These are phyloP conservation scores for Barnardius zonarius DNA, from an alignment of 2,113 vertebrate genomes.

Conservation along the genomic window DNA sequence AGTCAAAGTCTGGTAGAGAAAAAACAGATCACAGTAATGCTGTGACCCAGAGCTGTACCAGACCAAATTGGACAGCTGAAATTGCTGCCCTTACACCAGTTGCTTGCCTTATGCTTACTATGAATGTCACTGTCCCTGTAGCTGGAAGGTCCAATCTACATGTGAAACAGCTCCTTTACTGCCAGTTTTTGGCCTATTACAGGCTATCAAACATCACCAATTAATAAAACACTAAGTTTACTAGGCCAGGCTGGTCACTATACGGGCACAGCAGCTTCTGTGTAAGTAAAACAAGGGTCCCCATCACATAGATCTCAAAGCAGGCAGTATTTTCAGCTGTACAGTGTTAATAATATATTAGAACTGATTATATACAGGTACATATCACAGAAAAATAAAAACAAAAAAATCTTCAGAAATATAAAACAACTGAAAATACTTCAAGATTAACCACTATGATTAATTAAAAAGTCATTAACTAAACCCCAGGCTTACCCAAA, in stretches of 20 bases:
- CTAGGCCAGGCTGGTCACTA: not conserved
- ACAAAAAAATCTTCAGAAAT: not conserved
- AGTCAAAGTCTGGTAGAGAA: not conserved
- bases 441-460: not conserved
- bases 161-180: not conserved
- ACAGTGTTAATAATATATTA: not conserved
- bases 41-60: not conserved
- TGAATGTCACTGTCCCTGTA: not conserved
- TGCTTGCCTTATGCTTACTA: not conserved
- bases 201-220: not conserved
- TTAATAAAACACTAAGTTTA: not conserved
- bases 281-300: not conserved
- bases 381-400: not conserved
- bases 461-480: not conserved
- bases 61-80: not conserved
- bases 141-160: not conserved
- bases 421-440: not conserved
- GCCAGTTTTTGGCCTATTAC: not conserved
- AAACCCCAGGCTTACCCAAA: conserved; percentile 82
- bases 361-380: not conserved
- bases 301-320: not conserved
- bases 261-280: not conserved
- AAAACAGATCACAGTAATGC: not conserved
- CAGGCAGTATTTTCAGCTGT: not conserved
- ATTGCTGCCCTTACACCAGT: not conserved